Base-by-base conservation (phyloP, 1,140 invertebrate species). In the Lasaia peninsularis region DNA sequence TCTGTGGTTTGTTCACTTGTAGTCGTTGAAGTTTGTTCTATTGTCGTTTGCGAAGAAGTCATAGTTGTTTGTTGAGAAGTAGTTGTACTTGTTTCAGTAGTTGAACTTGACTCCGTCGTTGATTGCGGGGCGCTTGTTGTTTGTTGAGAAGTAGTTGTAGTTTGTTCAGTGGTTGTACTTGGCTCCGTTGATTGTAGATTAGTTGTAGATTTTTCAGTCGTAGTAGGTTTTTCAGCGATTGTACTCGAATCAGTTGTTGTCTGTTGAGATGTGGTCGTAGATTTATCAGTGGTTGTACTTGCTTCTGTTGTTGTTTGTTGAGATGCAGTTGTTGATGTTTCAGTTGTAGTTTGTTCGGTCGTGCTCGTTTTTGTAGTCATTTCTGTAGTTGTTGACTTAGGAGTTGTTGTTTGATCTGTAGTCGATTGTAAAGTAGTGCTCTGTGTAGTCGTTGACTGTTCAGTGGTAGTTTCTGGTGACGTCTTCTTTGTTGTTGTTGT, bases 381-480 rank as follows among this genome's bases (percentile, higher is more conserved):
- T 48, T 48, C 40, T 2, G 40, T 16, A 16, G 37, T 11, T 10
- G 20, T 53, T 11, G 33, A 20, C 12, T 53, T 18, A 24, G 35
- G 33, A 50, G 63, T 66, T n/a, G 63, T 62, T 49, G 62, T 62
- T 56, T 74, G 57, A 54, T 73, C 69, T 24, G 65, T 66, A 14
- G 56, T 64, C 48, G 65, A 62, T 31, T 55, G 48, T 18, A 65
- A 63, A 35, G 65, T 59, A 34, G 68, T 44, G 20, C 40, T 48
- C 21, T 50, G 49, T 33, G 65, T 65, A 12, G 56, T 63, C 60
- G 65, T 67, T 7, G 68, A 60, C 61, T 79, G 56, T 60, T 77
- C 65, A 35, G 62, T 71, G 40, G 70, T 69, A 62, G 65, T 32
- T 48, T 21, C 20, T 48, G 16, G 11, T 20, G 40, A 20, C 4